Base-by-base conservation (phyloP, 1,140 invertebrate species). In the Sitobion miscanthi region DNA sequence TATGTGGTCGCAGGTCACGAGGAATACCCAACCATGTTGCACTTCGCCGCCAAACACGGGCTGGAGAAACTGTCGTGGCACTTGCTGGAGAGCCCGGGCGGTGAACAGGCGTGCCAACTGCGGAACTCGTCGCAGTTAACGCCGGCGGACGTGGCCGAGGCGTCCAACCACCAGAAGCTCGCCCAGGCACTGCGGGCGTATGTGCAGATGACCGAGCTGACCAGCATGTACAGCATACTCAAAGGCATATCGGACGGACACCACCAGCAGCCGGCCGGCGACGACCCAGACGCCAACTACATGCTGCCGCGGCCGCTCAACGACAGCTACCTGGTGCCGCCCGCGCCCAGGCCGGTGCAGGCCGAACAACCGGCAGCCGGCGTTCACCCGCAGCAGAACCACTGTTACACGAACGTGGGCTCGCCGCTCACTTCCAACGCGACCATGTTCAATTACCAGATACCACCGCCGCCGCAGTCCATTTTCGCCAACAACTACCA, bases 1-100 rank as follows among this genome's bases (percentile, higher is more conserved):
- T 17, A 2, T 11, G 9, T 30, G 57, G 25, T 77, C 62, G 52
- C 20, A 88, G 97, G 96, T 95, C 96, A 96, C 38, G 97, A 98
- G 95, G 97, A 98, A 94, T 97, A 97, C 94, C 98, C 98, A 3
- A 98, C 98, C 0, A 95, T 98, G 45, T 95, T 99, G 17, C 98
- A 99, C 95, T 99, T 98, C 95, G 97, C 98, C 1, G 98, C 98
- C 1, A 96, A 97, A 91, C 98, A 98, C 95, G 98, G 98, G 0
- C 95, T 99, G 89, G 97, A 98, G 95, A 97, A 97, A 94, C 95
- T 98, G 17, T 97, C 97, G 62, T 97, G 97, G 96, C 97, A 97
- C 94, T 95, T 99, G 49, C 95, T 99, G 94, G 98, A 98, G 94
- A 98, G 97, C 95, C 97, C 98, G 0, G 98, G 97, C 1, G 97